A percentile compares a stretch with the other conserved stretches of the same genome.
Evolutionary conservation across 1,140 invertebrate species (phyloP).

Genomic region (Musca domestica): DNA sequence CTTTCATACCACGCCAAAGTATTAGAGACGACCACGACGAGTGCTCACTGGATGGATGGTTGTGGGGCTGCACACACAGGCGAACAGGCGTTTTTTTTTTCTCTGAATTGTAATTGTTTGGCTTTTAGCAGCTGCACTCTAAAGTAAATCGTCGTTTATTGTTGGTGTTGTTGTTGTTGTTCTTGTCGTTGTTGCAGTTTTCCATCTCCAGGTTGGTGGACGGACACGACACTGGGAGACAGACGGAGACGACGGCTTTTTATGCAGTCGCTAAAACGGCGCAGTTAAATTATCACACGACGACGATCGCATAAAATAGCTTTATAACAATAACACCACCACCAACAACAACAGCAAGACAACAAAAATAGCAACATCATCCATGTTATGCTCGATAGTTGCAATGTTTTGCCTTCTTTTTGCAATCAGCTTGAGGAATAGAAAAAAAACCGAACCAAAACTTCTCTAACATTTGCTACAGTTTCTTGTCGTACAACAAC

Average conservation of each 20-base stretch:
- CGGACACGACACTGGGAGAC: background rate
- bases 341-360: background rate
- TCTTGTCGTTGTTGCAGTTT: background rate
- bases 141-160: background rate
- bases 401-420: too few relatives aligned
- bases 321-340: background rate
- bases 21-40: too few relatives aligned
- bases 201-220: background rate
- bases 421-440: too few relatives aligned
- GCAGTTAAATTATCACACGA: constrained; percentile 17
- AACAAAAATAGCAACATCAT: background rate
- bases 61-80: too few relatives aligned
- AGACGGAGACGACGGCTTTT: background rate
- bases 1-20: too few relatives aligned
- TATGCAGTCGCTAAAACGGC: constrained; percentile 13
- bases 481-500: too few relatives aligned
- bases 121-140: constrained; percentile 9
- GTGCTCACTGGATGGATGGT: too few relatives aligned
- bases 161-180: background rate
- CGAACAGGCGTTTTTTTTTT: background rate
- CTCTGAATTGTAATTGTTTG: constrained; percentile 14
- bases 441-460: too few relatives aligned
- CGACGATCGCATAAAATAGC: constrained; percentile 14
- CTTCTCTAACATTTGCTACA: too few relatives aligned
- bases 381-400: too few relatives aligned